A percentile compares a stretch with the other conserved stretches of the same genome.
phyloP scores from a whole-genome alignment of 2,797 vertebrate genomes.

The Enteromius radiatus region DNA sequence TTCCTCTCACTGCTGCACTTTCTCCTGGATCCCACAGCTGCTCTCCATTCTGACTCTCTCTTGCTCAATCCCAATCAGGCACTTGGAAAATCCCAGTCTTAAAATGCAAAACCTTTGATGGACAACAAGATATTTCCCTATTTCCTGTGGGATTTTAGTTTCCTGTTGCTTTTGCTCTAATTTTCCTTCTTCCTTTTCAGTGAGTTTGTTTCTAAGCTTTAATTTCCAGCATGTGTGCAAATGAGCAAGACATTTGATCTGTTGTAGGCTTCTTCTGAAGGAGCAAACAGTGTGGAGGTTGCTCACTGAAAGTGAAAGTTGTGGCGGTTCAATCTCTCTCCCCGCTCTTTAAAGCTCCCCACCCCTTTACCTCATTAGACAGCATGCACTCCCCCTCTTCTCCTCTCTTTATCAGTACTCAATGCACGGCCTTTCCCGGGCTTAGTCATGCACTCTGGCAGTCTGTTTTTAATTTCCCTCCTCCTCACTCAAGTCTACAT shows the following conservation, averaged over 20 bases:
- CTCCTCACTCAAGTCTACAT: background rate
- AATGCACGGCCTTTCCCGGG: conserved; percentile 62
- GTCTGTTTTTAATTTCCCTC: conserved; percentile 77
- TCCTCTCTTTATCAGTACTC: conserved; percentile 46
- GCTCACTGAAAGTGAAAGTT: conserved; percentile 79
- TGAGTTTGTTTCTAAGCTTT: background rate
- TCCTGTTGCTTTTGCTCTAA: background rate
- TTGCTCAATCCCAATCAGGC: background rate
- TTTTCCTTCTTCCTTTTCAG: conserved; percentile 21
- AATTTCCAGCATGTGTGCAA: conserved; percentile 49
- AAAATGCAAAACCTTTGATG: background rate
- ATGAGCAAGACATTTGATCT: background rate
- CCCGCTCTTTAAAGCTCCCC: conserved; percentile 63
- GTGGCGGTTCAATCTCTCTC: conserved; percentile 61
- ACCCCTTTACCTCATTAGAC: conserved; percentile 64
- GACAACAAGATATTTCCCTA: background rate
- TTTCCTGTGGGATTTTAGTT: conserved; percentile 8
- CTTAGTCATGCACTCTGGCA: conserved; percentile 77
- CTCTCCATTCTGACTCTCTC: background rate
- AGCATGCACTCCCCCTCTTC: conserved; percentile 55
- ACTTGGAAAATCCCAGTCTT: conserved; percentile 13
- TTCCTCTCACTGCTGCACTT: conserved; percentile 17
- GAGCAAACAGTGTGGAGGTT: conserved; percentile 6
- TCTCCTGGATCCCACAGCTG: conserved; percentile 2
- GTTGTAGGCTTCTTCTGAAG: background rate